Base-by-base conservation (phyloP, 2,888 invertebrate genomes). In the Cancer borealis region DNA sequence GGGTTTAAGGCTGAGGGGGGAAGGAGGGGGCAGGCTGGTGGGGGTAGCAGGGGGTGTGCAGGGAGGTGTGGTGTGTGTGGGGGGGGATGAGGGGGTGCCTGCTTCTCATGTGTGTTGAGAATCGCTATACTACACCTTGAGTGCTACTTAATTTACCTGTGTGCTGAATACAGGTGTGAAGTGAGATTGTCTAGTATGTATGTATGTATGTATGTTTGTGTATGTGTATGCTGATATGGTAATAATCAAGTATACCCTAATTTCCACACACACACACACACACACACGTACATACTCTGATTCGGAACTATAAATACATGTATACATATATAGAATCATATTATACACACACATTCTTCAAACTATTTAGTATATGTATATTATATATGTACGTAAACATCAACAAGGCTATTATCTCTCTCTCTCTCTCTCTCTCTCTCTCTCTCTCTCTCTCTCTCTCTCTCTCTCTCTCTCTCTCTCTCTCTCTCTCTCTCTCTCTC, bases 211-310 rank as follows among this genome's bases (percentile, higher is more conserved):
- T 54, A 3, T 54, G 54, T 54, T 1, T 54, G 54, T 54, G 54
- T 54, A 54, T 54, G 12, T 54, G 17, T 10, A 14, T 54, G 54
- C 54, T 54, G 54, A 14, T 17, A 54, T 54, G 12, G 17, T 54
- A 14, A 54, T 54, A 14, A 10, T 14, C 5, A 30, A 39, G 21
- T 73, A 91, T 73, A 91, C 14, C 46, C 39, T 30, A 21, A 66
- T 91, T 21, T 26, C 39, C 39, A 91, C 30, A 91, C 39, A 60
- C 49, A 92, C 47, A 92, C 39, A 91, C 30, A 91, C 39, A 60
- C 49, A 92, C 47, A 92, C 84, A 92, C 47, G 79, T 46, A 79
- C 46, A 92, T 26, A 92, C 47, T 79, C 47, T 79, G n/a, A 92
- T 47, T 79, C 45, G 39, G 14, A 79, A 14, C 73, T 79, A 92